A percentile compares a stretch with the other conserved stretches of the same genome.
Conservation (phyloP, 2,113 vertebrate genomes). For the Ictidomys tridecemlineatus region DNA sequence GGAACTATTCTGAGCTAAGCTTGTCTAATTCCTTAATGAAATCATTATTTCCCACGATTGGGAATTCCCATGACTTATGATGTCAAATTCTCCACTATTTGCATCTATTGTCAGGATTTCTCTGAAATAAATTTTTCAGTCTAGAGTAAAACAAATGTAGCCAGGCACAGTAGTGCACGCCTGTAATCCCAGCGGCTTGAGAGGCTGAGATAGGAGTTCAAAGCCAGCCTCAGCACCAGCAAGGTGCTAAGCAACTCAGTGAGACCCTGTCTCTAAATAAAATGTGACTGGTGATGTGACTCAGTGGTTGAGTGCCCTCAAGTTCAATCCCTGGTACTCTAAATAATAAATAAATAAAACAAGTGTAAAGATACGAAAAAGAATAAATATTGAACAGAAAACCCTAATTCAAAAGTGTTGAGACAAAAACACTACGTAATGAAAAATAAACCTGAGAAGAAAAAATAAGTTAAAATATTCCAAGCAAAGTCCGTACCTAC, state of each 20-base stretch:
- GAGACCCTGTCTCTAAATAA: no score
- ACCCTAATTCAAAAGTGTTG: background rate
- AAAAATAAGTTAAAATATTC: conserved; percentile 13
- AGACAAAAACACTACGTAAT: background rate
- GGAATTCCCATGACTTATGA: background rate
- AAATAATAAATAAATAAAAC: background rate
- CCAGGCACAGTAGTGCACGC: no score
- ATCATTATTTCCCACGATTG: background rate
- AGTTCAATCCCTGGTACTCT: no score
- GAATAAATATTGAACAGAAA: background rate
- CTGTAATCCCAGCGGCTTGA: no score
- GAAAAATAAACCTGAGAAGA: background rate
- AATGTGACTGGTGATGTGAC: no score
- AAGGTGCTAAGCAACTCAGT: no score
- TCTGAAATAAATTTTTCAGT: background rate
- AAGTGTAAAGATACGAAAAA: no score
- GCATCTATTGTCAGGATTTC: background rate
- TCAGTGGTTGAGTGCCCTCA: no score
- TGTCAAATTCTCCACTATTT: background rate
- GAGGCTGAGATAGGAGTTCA: no score
- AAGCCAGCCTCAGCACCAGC: no score
- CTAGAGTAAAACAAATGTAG: background rate
- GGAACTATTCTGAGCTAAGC: background rate
- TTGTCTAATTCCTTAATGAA: background rate
- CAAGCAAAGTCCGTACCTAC: background rate